Evolutionary conservation across 1,140 invertebrate genomes (phyloP).

Genomic region (Harpegnathos saltator): DNA sequence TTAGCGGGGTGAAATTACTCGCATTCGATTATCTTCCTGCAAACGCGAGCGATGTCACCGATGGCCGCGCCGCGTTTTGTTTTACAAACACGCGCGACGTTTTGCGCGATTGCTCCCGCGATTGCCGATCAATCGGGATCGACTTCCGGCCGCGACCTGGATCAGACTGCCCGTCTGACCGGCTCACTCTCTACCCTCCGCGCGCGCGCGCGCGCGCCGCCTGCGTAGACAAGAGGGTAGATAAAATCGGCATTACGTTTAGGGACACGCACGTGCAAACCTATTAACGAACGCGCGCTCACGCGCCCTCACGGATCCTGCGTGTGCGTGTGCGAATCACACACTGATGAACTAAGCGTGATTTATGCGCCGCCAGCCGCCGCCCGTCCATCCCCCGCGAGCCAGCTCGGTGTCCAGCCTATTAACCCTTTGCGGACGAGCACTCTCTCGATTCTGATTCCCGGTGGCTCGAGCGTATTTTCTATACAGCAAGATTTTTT

Average conservation of each 20-base stretch:
- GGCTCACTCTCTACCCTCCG: neutral
- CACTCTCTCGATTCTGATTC: too few species aligned
- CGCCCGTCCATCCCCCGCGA: neutral
- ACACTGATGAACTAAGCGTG: constrained; percentile 41
- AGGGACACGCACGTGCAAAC: constrained; percentile 66
- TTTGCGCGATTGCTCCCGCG: constrained; percentile 48
- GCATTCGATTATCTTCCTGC: constrained; percentile 37
- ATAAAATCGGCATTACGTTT: constrained; percentile 74
- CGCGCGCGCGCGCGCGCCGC: neutral
- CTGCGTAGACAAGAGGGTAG: constrained; percentile 62
- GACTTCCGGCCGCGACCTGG: constrained; percentile 60
- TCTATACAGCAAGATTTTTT: too few species aligned
- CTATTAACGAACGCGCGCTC: constrained; percentile 69
- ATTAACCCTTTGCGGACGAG: too few species aligned
- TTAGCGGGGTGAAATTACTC: constrained; percentile 33
- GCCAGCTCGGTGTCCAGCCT: constrained; percentile 66
- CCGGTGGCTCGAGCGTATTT: too few species aligned
- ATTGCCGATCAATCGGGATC: constrained; percentile 64
- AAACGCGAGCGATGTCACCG: too few species aligned
- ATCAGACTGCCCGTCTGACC: constrained; percentile 67
- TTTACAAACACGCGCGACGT: constrained; percentile 4
- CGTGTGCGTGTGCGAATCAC: constrained; percentile 8
- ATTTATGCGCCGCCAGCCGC: constrained; percentile 62
- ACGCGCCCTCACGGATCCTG: constrained; percentile 1
- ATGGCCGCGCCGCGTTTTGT: neutral